Conservation (phyloP, 1,140 invertebrate species). For the Brachionus calyciflorus region DNA sequence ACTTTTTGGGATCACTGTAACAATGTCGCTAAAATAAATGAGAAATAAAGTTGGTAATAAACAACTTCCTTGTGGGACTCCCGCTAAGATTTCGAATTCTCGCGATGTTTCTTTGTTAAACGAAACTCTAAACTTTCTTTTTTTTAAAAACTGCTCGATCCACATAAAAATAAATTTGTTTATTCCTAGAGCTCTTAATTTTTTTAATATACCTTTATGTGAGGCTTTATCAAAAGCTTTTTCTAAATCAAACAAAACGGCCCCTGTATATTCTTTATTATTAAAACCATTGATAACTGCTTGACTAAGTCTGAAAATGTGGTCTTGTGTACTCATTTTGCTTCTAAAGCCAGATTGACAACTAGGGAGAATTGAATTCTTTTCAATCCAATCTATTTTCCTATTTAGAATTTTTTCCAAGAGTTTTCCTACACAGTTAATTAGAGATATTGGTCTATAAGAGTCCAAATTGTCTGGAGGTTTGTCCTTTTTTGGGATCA, state of each 20-base stretch:
- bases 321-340: not conserved
- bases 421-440: not conserved
- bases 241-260: not conserved
- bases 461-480: not conserved
- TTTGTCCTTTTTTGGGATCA: slow-evolving; percentile 48
- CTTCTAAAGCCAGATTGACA: not conserved
- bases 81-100: not conserved
- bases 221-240: not conserved
- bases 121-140: not conserved
- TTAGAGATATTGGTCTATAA: slow-evolving; percentile 48
- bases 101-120: not conserved
- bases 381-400: slow-evolving; percentile 10
- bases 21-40: too few relatives aligned
- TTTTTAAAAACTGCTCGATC: not conserved
- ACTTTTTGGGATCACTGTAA: too few relatives aligned
- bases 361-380: not conserved
- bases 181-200: not conserved
- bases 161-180: not conserved
- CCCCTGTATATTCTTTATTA: not conserved
- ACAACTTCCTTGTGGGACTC: not conserved
- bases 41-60: not conserved
- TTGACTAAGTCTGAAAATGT: not conserved
- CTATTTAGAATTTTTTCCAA: slow-evolving; percentile 46
- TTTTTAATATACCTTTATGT: not conserved
- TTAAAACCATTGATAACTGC: not conserved